Conservation (phyloP, 2,888 invertebrate genomes). For the Perdita meconis region DNA sequence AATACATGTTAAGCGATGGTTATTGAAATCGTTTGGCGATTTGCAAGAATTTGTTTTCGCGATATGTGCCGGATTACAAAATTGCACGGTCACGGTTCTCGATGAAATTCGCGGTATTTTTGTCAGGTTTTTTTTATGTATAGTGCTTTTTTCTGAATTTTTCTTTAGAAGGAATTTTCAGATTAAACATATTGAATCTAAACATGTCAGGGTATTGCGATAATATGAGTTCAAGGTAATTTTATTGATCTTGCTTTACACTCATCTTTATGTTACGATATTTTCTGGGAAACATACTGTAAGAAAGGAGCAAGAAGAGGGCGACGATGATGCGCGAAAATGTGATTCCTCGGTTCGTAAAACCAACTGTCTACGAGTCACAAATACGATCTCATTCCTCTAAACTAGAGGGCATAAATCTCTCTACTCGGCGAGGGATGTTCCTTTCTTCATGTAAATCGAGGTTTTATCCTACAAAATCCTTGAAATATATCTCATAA, state of each 20-base stretch:
- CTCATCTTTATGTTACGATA: not conserved
- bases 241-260: not conserved
- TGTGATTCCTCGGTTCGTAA: constrained; percentile 15
- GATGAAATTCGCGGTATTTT: constrained; percentile 38
- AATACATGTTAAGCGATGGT: not conserved
- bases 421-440: constrained; percentile 11
- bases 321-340: not conserved
- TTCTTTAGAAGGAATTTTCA: too few relatives aligned
- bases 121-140: too few relatives aligned
- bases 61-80: constrained; percentile 22
- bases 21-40: constrained; percentile 4
- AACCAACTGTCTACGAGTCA: constrained; percentile 49
- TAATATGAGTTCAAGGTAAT: not conserved
- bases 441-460: constrained; percentile 23
- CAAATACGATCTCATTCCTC: constrained; percentile 35
- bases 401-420: constrained; percentile 48
- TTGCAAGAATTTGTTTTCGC: constrained; percentile 15
- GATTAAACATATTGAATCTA: not conserved
- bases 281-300: not conserved
- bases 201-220: not conserved
- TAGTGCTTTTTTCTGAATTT: too few relatives aligned
- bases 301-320: not conserved
- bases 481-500: constrained; percentile 9
- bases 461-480: constrained; percentile 31
- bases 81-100: constrained; percentile 36